Conservation (phyloP, 2,797 vertebrate species). For the Myotis findleyi region DNA sequence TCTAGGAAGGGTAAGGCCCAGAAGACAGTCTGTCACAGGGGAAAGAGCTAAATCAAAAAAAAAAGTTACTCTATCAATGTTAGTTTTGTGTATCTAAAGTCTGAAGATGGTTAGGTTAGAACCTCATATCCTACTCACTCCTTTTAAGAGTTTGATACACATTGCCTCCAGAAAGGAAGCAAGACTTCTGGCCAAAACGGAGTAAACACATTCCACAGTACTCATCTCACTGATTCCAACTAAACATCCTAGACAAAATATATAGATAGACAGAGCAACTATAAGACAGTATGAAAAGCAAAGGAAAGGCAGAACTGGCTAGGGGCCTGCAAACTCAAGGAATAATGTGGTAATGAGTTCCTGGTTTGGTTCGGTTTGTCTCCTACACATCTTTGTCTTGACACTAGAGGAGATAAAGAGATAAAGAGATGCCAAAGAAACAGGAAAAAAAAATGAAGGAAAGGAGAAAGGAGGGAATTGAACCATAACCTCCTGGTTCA, state of each 20-base stretch:
- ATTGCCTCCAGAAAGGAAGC: background rate
- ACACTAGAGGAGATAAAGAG: background rate
- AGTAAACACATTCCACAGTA: background rate
- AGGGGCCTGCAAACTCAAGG: background rate
- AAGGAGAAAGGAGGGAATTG: too few species aligned
- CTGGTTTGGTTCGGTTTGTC: background rate
- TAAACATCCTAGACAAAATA: background rate
- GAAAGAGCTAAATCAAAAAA: background rate
- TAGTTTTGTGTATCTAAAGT: background rate
- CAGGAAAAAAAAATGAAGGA: too few species aligned
- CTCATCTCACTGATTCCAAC: background rate
- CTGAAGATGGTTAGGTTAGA: background rate
- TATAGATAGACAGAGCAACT: background rate
- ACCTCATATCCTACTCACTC: background rate
- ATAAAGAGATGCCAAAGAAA: background rate
- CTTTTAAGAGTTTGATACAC: background rate
- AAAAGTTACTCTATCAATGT: background rate
- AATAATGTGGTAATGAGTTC: background rate
- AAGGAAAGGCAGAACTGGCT: background rate
- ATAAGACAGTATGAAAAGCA: background rate
- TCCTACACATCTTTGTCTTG: background rate
- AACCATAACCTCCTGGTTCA: too few species aligned
- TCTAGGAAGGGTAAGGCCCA: background rate
- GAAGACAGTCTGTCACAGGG: background rate
- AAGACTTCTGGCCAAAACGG: background rate